Evolutionary conservation across 2,888 invertebrate genomes (phyloP), one percentile per base, ranked within the genome.

Genomic region (Busseola fusca): DNA sequence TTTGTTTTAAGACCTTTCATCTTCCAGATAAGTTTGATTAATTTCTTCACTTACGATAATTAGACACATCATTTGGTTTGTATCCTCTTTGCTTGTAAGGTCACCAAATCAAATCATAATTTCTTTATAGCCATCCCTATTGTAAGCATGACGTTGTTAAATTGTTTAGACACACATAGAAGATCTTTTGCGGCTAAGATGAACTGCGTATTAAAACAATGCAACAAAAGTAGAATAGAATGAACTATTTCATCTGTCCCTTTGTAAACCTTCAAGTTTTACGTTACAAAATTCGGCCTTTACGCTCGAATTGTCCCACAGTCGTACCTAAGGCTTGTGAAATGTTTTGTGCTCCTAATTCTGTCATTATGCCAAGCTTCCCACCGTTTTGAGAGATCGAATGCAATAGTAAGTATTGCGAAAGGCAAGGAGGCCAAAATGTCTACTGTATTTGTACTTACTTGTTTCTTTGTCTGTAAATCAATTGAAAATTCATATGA

Each of bases 211-310:
- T 57, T 54, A 60, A 21, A 30, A 10, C 34, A 14, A 52, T 16
- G 50, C 27, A 18, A 45, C 21, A 37, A 63, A 62, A 42, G 4
- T 59, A 60, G 42, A 72, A 60, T 37, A 48, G 0, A 56, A 48
- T 58, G 14, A 84, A 40, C 59, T 59, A 50, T 72, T 70, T 60
- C 25, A 9, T 69, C 30, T 34, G 66, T 54, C 71, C 77, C 69
- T 82, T 77, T 68, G 76, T 67, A 57, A 65, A 64, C 57, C 68
- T 74, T 67, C 62, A 63, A 58, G 30, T 52, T 30, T 69, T 40
- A 58, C n/a, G 64, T 84, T 83, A 77, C 83, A 74, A 80, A 82
- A 84, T 69, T 63, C 65, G 78, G 74, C 82, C 78, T 82, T 72
- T 64, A 76, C 75, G 82, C 72, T 81, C 72, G 65, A 78, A 68